phyloP scores from a whole-genome alignment of 2,113 vertebrate species.

The Oriolus oriolus region DNA sequence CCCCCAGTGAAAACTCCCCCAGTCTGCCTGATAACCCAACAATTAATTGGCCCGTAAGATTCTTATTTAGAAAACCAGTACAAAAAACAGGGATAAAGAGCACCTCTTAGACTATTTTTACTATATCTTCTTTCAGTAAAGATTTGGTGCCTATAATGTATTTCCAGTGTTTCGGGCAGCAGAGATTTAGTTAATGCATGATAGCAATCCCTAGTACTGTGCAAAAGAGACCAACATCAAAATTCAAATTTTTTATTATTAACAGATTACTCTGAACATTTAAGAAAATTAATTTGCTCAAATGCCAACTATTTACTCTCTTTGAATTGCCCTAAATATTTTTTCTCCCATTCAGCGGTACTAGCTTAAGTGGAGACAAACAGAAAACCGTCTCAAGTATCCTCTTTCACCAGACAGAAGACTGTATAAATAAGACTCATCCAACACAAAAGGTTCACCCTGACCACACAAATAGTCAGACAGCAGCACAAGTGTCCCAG shows the following conservation, averaged over 20 bases:
- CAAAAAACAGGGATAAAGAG: neutral
- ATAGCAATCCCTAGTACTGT: neutral
- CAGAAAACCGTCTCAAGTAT: neutral
- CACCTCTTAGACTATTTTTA: neutral
- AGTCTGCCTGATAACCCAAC: neutral
- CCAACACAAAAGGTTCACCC: neutral
- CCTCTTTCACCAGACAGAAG: neutral
- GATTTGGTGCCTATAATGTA: neutral
- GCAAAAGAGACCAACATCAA: neutral
- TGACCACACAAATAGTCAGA: neutral
- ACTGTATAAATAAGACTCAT: neutral
- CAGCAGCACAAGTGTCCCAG: neutral
- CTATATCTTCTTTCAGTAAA: neutral
- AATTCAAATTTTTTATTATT: neutral
- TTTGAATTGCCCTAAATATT: neutral
- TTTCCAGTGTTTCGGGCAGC: neutral
- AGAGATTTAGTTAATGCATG: neutral
- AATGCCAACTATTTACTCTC: neutral
- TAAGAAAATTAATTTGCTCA: neutral
- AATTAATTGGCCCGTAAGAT: neutral
- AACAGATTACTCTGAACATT: neutral
- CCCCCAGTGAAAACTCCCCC: too few relatives aligned
- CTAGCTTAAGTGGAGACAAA: neutral
- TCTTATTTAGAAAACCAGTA: neutral
- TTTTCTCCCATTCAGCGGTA: neutral